Percentiles rank a stretch among this genome's conserved stretches.
These are phyloP conservation scores for Tridacna gigas DNA, from an alignment of 2,888 invertebrate genomes.

Conservation along the genomic window DNA sequence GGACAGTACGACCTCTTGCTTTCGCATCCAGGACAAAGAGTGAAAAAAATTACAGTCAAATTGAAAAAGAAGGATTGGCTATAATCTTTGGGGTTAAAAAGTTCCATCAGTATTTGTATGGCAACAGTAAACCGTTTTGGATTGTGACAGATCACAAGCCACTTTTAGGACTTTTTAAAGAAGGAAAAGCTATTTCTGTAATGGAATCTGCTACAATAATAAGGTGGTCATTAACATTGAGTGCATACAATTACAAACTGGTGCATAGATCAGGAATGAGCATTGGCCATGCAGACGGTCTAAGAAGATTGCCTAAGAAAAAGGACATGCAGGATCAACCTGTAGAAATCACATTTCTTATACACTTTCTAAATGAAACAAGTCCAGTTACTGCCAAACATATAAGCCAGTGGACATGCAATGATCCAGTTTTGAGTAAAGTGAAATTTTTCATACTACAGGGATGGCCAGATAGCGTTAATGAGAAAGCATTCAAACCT, in stretches of 20 bases:
- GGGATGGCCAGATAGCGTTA: conserved; percentile 7
- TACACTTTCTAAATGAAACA: neutral
- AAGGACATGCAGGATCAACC: too few species aligned
- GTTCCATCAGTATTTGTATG: conserved; percentile 67
- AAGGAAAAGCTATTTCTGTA: conserved; percentile 15
- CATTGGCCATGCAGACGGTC: conserved; percentile 23
- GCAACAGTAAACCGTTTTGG: conserved; percentile 47
- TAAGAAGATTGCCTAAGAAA: conserved; percentile 27
- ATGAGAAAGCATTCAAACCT: neutral
- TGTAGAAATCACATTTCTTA: neutral
- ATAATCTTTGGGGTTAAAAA: conserved; percentile 64
- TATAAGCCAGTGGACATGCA: neutral
- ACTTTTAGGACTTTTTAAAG: conserved; percentile 28
- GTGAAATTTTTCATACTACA: conserved; percentile 1
- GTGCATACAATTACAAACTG: conserved; percentile 16
- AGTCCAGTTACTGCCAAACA: conserved; percentile 1
- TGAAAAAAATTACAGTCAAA: conserved; percentile 65
- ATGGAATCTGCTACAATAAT: conserved; percentile 13
- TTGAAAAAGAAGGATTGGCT: conserved; percentile 70
- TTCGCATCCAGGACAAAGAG: conserved; percentile 49
- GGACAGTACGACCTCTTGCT: conserved; percentile 43
- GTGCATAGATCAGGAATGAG: conserved; percentile 8
- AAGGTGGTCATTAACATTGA: conserved; percentile 16
- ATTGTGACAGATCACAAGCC: conserved; percentile 51
- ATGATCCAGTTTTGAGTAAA: neutral